Base-by-base conservation (phyloP, 2,888 invertebrate species). In the Melieria crassipennis region DNA sequence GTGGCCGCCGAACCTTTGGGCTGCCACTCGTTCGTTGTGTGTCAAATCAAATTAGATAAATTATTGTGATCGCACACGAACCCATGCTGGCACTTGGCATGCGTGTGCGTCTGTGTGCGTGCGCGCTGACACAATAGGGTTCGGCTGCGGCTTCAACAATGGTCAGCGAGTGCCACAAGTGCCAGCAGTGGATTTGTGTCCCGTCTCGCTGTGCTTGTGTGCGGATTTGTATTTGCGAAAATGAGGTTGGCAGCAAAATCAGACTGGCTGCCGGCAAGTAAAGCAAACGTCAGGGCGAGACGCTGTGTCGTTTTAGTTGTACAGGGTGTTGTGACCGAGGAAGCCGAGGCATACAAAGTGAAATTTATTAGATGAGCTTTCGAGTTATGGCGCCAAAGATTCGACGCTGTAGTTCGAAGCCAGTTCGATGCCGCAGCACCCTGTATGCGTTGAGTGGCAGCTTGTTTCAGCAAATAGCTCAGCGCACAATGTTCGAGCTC, bases 11-110 rank as follows among this genome's bases (percentile, higher is more conserved):
- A n/a, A 42, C 45, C 13, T 65, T 45, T 55, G 43, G n/a, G n/a
- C 43, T 45, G 10, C n/a, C 57, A 10, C 61, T 52, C 45, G 60
- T 57, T 46, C 50, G 45, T 16, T 62, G 46, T 42, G 50, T 69
- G 64, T 48, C 64, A 69, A 63, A 69, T 69, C 63, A 69, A 69
- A 69, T 69, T 63, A 69, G 64, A 57, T 42, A 57, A 63, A 69
- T 69, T 69, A 64, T 69, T 69, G 63, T 69, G 46, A 69, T 64
- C 58, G 57, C 42, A 64, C 46, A 58, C n/a, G 60, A 63, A 46
- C 16, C 10, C 9, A 16, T 57, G 30, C 57, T 10, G 30, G 30
- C 1, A 30, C 30, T 30, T 30, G 1, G 1, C 16, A 56, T 56
- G 13, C 56, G 11, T 50, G 11, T 11, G 11, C 50, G 9, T 50